Conservation (phyloP, 1,140 invertebrate genomes). For the Aphelinus certus region DNA sequence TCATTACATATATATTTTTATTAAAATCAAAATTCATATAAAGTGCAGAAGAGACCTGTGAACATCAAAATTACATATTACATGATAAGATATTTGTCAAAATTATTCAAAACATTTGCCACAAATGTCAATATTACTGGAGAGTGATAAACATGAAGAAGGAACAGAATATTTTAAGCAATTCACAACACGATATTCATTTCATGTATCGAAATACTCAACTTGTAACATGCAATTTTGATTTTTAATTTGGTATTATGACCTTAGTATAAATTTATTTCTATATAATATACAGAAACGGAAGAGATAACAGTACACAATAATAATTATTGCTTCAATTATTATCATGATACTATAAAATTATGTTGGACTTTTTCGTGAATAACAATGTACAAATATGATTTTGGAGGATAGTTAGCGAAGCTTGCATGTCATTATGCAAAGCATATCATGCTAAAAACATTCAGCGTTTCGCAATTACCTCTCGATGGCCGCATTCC, state of each 20-base stretch:
- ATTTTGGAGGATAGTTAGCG: slow-evolving; percentile 40
- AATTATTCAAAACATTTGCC: slow-evolving; percentile 58
- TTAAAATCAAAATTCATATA: slow-evolving; percentile 29
- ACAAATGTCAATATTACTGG: slow-evolving; percentile 28
- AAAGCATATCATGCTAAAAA: slow-evolving; percentile 59
- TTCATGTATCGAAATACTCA: slow-evolving; percentile 16
- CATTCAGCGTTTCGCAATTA: slow-evolving; percentile 58
- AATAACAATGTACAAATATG: slow-evolving; percentile 31
- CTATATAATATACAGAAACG: slow-evolving; percentile 19
- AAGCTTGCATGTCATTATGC: slow-evolving; percentile 45
- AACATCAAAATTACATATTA: slow-evolving; percentile 52
- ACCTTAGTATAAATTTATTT: slow-evolving; percentile 30
- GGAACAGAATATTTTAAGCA: slow-evolving; percentile 11
- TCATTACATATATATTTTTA: neutral
- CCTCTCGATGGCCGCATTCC: slow-evolving; percentile 71
- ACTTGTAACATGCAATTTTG: slow-evolving; percentile 19
- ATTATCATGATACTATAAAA: slow-evolving; percentile 3
- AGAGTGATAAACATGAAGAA: slow-evolving; percentile 5
- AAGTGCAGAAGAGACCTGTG: slow-evolving; percentile 54
- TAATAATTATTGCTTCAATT: slow-evolving; percentile 7
- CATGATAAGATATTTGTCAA: slow-evolving; percentile 52
- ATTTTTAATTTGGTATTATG: slow-evolving; percentile 27
- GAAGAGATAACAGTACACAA: slow-evolving; percentile 13
- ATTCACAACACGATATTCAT: slow-evolving; percentile 4
- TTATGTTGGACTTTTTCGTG: slow-evolving; percentile 5